Evolutionary conservation across 2,797 vertebrate genomes (phyloP), one percentile per base, ranked within the genome.

Genomic region (Chaunax sp.): DNA sequence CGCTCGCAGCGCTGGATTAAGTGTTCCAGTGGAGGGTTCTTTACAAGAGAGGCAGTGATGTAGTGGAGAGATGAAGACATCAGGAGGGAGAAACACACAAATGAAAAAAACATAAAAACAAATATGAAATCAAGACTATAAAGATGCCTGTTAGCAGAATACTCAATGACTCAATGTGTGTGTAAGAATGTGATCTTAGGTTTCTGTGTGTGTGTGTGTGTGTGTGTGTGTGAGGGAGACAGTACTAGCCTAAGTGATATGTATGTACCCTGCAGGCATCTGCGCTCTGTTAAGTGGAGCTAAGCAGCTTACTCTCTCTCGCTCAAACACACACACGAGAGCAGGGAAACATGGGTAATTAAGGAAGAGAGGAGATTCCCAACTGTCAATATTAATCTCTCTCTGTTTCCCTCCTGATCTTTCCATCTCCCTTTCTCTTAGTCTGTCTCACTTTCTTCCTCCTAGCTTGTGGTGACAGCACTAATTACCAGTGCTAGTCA

Each of bases 361-460:
- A 90, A 90, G 84, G 83, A 86, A 85, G 82, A 89, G 86, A 82
- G 82, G 86, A 90, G 89, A 91, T 89, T 92, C 86, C 88, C 90
- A 84, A 85, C 88, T 84, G 88, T 88, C 89, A 87, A 89, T 92
- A 88, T 90, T 90, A 89, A 91, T 89, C 88, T 84, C 80, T 65
- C 74, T 65, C 35, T 53, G 53, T 66, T 33, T 66, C 72, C 67
- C 76, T 69, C 58, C 37, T 60, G 60, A 77, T 75, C 72, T 35
- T 14, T 63, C 65, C 8, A 14, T 53, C 49, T 67, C 67, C 26
- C 46, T 30, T 40, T 28, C 47, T 52, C 41, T 41, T 64, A 23
- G 35, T 57, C 59, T 12, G 57, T 72, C 75, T 64, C 64, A n/a
- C 67, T 50, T 50, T 50, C 51, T 38, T 66, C 56, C 61, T 72